Evolutionary conservation across 92 coral and sea anemone genomes (phyloP), one percentile per base, ranked within the genome.

Genomic region (Galaxea fascicularis): DNA sequence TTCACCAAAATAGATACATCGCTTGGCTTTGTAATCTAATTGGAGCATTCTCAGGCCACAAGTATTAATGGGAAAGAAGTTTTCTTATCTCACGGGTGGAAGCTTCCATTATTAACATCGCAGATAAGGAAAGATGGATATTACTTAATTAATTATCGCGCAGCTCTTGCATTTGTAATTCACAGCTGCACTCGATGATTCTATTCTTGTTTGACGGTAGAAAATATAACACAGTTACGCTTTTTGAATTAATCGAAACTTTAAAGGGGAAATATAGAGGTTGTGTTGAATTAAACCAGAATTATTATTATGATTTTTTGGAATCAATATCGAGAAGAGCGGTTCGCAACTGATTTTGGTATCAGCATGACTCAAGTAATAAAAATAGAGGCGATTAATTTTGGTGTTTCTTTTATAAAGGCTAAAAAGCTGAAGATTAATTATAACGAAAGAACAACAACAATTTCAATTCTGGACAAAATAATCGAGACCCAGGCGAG

Each of bases 161-260:
- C 57, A 70, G 71, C 71, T 71, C 86, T 57, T 70, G 86, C 86
- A 82, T 82, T 82, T 82, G 64, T 54, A 39, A 82, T 82, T 47
- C 78, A 75, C 94, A 91, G 94, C 94, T 91, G 94, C 86, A 78
- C 72, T 45, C 68, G 70, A 71, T 71, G 53, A 87, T 87, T 77
- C 86, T 83, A 82, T 87, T 91, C 94, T 78, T 91, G 85, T 87
- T 91, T 87, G 91, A 91, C 74, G 78, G 84, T 79, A 70, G 77
- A 82, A 31, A 52, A 72, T 66, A 87, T 86, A 82, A 87, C 73
- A 83, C 94, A 70, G 83, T 91, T 87, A 84, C 85, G 79, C 86
- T 87, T 74, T 29, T 56, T 83, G 83, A 66, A 91, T 91, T 91
- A 91, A 91, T 91, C 72, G 94, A 82, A 24, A 65, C 41, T 58